Evolutionary conservation across 2,888 invertebrate species (phyloP), one percentile per base, ranked within the genome.

Genomic region (Caenorhabditis japonica): DNA sequence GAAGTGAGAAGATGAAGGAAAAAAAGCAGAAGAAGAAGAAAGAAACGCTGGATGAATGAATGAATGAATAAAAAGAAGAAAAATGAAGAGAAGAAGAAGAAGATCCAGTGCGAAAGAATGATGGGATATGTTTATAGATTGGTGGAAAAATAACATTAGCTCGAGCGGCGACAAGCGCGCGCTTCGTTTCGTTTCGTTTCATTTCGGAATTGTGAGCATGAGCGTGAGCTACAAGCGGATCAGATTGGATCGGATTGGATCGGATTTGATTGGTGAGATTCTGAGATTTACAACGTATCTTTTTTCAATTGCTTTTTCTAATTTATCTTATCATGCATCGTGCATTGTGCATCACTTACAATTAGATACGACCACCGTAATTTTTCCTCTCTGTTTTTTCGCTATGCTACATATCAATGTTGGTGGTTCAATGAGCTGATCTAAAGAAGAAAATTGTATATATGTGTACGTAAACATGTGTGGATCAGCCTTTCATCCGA

Each of bases 91-190:
- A 25, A 19, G 30, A 15, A 47, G 44, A 44, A 43, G 23, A 34
- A 25, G 55, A 55, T 55, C 62, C 55, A 10, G 7, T 30, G 30
- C 30, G 27, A 47, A 64, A 56, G 47, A 64, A 64, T 64, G 64
- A 64, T 64, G 64, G 56, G 64, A 64, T 64, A 64, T 64, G 64
- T 64, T 64, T 64, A 64, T 64, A 64, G 56, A 64, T 64, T 64
- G 64, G 64, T 64, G 64, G 47, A 64, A 64, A 64, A 64, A 64
- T 64, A 64, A 64, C 64, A 64, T 64, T 64, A 64, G 64, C 44
- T 34, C 49, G 34, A 3, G 49, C 13, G 49, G 27, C 46, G 49
- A 30, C 30, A 30, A 46, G 53, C 64, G 44, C 39, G 59, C 53
- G 39, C 23, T n/a, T n/a, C n/a, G n/a, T n/a, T n/a, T n/a, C n/a